Conservation (phyloP, 2,797 vertebrate genomes). For the Platyrinchus mystaceus region DNA sequence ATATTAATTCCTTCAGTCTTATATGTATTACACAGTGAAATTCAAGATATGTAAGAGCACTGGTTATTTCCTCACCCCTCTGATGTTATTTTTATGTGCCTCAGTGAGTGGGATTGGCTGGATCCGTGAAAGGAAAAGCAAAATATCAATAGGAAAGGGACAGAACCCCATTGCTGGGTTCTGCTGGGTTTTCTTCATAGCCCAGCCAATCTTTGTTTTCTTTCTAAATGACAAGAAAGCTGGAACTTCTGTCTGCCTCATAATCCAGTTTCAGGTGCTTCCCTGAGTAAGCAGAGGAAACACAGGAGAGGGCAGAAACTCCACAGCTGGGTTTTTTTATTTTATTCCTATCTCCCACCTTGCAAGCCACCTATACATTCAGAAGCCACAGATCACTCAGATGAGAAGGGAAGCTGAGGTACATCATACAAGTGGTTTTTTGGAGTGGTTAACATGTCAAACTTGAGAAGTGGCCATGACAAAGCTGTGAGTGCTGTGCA, state of each 20-base stretch:
- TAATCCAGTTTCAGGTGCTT: background rate
- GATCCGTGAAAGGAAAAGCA: background rate
- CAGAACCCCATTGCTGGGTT: background rate
- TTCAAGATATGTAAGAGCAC: background rate
- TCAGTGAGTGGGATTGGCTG: background rate
- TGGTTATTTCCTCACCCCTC: background rate
- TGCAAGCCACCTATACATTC: background rate
- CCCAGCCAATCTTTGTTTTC: background rate
- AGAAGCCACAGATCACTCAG: background rate
- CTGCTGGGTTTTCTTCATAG: background rate
- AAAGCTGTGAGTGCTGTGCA: background rate
- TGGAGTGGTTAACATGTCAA: background rate
- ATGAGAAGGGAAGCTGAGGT: background rate
- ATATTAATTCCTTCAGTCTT: background rate
- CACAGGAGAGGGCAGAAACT: background rate
- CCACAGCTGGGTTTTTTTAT: background rate
- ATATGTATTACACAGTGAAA: background rate
- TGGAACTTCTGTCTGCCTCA: background rate
- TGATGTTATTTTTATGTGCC: background rate
- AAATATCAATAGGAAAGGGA: background rate
- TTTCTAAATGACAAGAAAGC: background rate
- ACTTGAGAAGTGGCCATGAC: background rate
- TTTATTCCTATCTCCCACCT: background rate
- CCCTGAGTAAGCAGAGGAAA: background rate
- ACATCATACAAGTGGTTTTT: background rate